Conservation (phyloP, 2,888 invertebrate species). For the Callinectes sapidus region DNA sequence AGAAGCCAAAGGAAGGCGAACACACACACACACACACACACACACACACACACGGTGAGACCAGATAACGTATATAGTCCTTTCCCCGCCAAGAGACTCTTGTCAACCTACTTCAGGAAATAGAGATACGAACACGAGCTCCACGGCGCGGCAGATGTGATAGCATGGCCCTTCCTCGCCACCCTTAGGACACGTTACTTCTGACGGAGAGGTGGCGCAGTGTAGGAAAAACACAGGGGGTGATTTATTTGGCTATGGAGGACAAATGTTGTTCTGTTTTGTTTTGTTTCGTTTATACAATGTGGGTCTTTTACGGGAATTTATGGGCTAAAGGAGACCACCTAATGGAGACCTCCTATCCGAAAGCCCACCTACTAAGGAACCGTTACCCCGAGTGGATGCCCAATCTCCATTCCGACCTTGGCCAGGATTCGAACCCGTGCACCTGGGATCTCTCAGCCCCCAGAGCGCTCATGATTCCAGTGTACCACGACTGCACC, state of each 20-base stretch:
- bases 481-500: no score
- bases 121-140: not conserved
- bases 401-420: no score
- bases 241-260: not conserved
- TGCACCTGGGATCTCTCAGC: no score
- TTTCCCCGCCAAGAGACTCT: not conserved
- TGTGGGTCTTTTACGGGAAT: no score
- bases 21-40: not conserved
- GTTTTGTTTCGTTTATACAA: no score
- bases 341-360: no score
- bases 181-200: not conserved
- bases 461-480: no score
- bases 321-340: no score
- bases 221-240: not conserved
- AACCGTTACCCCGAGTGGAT: no score
- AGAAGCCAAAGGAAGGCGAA: no score
- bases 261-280: not conserved
- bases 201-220: not conserved
- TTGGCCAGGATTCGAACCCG: no score
- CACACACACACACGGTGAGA: not conserved
- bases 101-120: not conserved
- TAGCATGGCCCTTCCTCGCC: not conserved
- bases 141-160: not conserved
- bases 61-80: not conserved
- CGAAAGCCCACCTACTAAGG: no score